Percentiles rank a stretch among this genome's conserved stretches.
These are phyloP conservation scores for Myotis myotis DNA, from an alignment of 2,797 vertebrate genomes.

Conservation along the genomic window DNA sequence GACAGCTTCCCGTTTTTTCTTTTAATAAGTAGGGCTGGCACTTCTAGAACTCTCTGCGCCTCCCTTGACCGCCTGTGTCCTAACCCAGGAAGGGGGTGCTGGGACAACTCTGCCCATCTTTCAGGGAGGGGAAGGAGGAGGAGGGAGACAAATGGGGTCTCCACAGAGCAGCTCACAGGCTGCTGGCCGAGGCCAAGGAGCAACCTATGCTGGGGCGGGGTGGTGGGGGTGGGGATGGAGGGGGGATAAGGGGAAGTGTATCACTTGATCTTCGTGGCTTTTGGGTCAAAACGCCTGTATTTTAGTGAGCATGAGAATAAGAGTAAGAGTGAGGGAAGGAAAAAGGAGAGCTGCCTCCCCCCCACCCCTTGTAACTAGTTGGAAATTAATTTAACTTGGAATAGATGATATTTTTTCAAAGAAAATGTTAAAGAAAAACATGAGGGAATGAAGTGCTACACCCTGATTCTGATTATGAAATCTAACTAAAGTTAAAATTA, in stretches of 20 bases:
- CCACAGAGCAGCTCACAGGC: background rate
- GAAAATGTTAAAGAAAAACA: slow-evolving; percentile 35
- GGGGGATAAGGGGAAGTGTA: background rate
- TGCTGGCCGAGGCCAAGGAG: background rate
- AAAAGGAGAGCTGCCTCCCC: background rate
- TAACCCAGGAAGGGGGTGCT: background rate
- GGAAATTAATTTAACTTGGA: background rate
- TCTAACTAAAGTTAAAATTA: slow-evolving; percentile 1
- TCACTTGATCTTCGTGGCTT: background rate
- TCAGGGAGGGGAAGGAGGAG: background rate
- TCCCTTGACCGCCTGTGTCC: background rate
- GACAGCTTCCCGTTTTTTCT: background rate
- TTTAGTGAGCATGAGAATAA: background rate
- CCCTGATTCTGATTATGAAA: background rate
- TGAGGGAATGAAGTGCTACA: background rate
- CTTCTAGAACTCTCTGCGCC: background rate
- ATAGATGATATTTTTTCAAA: slow-evolving; percentile 22
- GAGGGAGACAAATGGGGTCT: background rate
- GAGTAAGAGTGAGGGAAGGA: background rate
- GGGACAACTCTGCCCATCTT: background rate
- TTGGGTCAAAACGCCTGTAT: background rate
- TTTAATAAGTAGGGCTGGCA: background rate
- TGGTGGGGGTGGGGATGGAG: too few relatives aligned
- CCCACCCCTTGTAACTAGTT: background rate
- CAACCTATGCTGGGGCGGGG: background rate